Evolutionary conservation across 2,888 invertebrate genomes (phyloP), one percentile per base, ranked within the genome.

Genomic region (Chloroclystis v-ata): DNA sequence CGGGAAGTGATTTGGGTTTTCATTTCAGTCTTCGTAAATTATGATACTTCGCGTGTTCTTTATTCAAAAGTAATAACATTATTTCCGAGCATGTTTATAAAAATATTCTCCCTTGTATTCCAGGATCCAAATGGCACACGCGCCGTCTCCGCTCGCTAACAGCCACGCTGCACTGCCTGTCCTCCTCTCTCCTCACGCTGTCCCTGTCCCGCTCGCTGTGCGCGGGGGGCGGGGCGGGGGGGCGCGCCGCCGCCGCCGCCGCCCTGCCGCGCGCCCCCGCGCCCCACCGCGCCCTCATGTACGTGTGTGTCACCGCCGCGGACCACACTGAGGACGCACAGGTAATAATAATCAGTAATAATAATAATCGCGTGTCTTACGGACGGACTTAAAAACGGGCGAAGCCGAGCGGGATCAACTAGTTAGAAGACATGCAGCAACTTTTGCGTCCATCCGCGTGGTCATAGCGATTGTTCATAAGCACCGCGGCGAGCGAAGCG

Each of bases 271-370:
- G 49, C 13, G n/a, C 49, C 35, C 57, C 60, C 25, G 29, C 48
- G 7, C 57, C 41, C 2, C 53, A 13, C 1, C 28, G 46, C 1
- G 57, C 56, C 0, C 0, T 0, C 0, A 9, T 65, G 20, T 56
- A 52, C 33, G 57, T 54, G 0, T 14, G 8, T 1, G 43, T 57
- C 2, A 47, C 60, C 0, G 55, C 61, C 5, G 25, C 49, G 0
- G 33, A 60, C 14, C 59, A 7, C 26, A 46, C 2, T n/a, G 60
- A 63, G 0, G 63, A 68, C 1, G 66, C 78, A 0, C 73, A 73
- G 73, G 80, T 77, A 10, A 10, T 4, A 30, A 29, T 29, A 2
- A 32, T 13, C 9, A 6, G 26, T 26, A 9, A n/a, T n/a, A n/a
- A n/a, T n/a, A n/a, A n/a, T n/a, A n/a, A n/a, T n/a, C n/a, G n/a